Evolutionary conservation across 2,113 vertebrate species (phyloP).

Genomic region (Clarias macrocephalus): DNA sequence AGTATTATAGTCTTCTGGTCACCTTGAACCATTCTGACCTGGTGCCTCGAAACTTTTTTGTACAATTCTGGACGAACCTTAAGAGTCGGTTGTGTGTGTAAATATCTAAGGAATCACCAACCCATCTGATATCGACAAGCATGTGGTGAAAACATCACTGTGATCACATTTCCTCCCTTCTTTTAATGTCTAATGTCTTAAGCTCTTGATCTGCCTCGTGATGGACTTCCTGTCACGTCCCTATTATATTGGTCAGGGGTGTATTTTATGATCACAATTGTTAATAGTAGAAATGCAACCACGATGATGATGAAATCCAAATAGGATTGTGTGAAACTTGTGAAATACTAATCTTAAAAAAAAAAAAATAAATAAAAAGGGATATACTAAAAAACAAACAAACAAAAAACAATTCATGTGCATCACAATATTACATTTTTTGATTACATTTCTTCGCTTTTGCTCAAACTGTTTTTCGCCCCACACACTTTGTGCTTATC

Average conservation of each 20-base stretch:
- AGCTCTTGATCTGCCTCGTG: not conserved
- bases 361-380: too few species aligned
- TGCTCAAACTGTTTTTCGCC: too few species aligned
- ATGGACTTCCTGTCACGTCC: not conserved
- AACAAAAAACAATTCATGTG: not conserved
- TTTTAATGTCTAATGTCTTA: not conserved
- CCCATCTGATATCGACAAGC: not conserved
- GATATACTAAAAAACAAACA: not conserved
- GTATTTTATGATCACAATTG: not conserved
- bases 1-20: not conserved
- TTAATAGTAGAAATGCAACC: not conserved
- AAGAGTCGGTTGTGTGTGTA: not conserved
- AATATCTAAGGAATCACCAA: not conserved
- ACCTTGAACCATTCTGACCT: not conserved
- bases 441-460: too few species aligned
- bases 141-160: not conserved
- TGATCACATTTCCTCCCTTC: not conserved
- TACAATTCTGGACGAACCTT: not conserved
- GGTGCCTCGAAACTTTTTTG: not conserved
- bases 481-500: too few species aligned
- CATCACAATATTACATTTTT: not conserved
- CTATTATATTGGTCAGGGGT: not conserved
- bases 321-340: not conserved
- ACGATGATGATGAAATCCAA: not conserved
- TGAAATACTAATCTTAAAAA: too few species aligned